Evolutionary conservation across 2,113 vertebrate species (phyloP), one percentile per base, ranked within the genome.

Genomic region (Cyanoderma ruficeps): DNA sequence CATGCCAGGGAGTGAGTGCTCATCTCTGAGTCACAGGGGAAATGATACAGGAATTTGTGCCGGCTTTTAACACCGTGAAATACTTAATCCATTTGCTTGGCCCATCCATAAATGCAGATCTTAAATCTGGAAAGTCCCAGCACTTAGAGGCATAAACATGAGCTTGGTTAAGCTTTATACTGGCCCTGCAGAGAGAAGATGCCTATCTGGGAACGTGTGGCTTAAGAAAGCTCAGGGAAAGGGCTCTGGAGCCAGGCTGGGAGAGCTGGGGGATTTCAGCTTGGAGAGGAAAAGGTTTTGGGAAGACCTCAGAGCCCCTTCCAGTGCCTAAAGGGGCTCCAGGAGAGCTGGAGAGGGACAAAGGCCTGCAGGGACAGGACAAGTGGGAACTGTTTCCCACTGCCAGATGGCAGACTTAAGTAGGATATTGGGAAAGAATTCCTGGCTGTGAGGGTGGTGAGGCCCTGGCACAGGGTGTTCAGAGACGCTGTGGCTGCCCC

Each of bases 361-460:
- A 27, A 52, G 44, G 15, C 2, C 5, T 53, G 39, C 60, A 53
- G 53, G 9, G 8, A 55, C 47, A 46, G 53, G 46, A 53, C 46
- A 46, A 9, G 0, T 8, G 22, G 28, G 16, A 75, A 39, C n/a
- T 19, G 24, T 24, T 53, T 74, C 30, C 41, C 67, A 33, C 0
- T 42, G 50, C 10, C 50, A 47, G n/a, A 60, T 24, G 7, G 11
- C n/a, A 53, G 20, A 15, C 6, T 2, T 12, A 6, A 5, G 1
- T 27, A 24, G 24, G 47, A 75, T 25, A 19, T 22, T 35, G 21
- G 53, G n/a, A 4, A 53, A 19, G 16, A 53, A 68, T 68, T 53
- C 0, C 0, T 68, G 0, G 0, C 47, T 49, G 17, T 0, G 24
- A 61, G 39, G 24, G 17, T 68, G 39, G 5, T 0, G 0, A 89